phyloP scores from a whole-genome alignment of 2,797 vertebrate species.

The Anguilla obscura region DNA sequence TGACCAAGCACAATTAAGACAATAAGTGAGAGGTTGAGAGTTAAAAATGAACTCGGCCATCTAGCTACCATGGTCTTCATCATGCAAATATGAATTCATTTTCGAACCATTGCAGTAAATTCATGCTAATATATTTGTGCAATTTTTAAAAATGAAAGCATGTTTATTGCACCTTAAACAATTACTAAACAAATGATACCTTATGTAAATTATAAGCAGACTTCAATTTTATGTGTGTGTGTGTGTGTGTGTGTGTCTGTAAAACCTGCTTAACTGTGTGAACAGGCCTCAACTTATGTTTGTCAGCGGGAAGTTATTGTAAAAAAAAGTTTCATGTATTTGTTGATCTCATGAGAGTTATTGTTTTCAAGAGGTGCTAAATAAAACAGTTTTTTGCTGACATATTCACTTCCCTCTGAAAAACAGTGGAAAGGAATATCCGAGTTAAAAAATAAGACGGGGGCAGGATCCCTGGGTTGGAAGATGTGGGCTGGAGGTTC shows the following conservation, averaged over 20 bases:
- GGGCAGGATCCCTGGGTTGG: conserved; percentile 8
- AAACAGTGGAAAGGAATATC: not conserved
- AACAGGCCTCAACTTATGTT: not conserved
- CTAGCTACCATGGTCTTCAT: not conserved
- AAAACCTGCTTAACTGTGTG: not conserved
- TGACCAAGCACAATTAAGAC: not conserved
- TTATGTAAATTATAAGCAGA: not conserved
- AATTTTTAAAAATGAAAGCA: not conserved
- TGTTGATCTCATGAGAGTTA: not conserved
- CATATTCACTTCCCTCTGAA: conserved; percentile 3
- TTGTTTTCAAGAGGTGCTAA: not conserved
- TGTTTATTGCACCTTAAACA: not conserved
- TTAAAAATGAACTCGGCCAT: not conserved
- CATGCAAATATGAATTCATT: not conserved
- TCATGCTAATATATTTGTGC: too few relatives aligned
- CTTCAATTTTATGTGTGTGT: not conserved
- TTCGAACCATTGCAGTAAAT: not conserved
- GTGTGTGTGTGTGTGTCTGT: not conserved
- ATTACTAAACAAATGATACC: not conserved
- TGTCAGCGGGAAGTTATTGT: not conserved
- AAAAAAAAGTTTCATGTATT: not conserved
- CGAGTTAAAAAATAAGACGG: not conserved
- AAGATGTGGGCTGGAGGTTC: conserved; percentile 63
- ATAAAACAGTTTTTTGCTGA: not conserved
- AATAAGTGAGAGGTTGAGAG: not conserved